Evolutionary conservation across 92 coral and sea anemone genomes (phyloP).

Genomic region (Siderastrea radians): DNA sequence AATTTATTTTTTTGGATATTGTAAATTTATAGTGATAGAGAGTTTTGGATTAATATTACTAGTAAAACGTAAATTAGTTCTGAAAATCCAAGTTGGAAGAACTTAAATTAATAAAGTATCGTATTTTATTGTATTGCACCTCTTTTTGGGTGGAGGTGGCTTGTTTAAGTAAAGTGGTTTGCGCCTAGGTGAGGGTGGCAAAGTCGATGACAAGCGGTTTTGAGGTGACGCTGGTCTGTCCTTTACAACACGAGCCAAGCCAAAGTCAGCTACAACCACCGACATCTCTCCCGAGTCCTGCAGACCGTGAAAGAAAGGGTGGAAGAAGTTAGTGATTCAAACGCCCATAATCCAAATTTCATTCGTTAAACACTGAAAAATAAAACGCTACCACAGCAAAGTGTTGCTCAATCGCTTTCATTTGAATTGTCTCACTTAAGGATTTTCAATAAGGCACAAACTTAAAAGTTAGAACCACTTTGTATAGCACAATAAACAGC

Average conservation of each 20-base stretch:
- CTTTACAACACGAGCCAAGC: constrained; percentile 83
- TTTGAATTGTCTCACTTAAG: too few relatives aligned
- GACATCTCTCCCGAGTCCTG: constrained; percentile 85
- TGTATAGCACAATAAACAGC: too few relatives aligned
- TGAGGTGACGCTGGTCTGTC: constrained; percentile 65
- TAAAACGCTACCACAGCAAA: too few relatives aligned
- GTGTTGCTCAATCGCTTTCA: too few relatives aligned
- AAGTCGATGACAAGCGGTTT: constrained; percentile 14
- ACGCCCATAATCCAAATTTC: not conserved
- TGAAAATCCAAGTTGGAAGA: not conserved
- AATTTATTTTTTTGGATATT: too few relatives aligned
- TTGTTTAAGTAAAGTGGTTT: constrained; percentile 56
- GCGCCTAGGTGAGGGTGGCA: constrained; percentile 33
- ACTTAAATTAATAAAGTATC: not conserved
- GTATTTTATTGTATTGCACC: constrained; percentile 44
- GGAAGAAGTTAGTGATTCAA: not conserved
- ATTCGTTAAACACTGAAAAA: too few relatives aligned
- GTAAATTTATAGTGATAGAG: too few relatives aligned
- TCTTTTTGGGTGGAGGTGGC: constrained; percentile 97
- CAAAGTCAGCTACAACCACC: constrained; percentile 98
- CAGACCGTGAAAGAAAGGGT: not conserved
- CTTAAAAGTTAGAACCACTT: too few relatives aligned
- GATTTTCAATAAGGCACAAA: too few relatives aligned
- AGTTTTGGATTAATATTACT: too few relatives aligned
- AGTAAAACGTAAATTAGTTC: too few relatives aligned